Evolutionary conservation across 2,113 vertebrate species (phyloP), one percentile per base, ranked within the genome.

Genomic region (Rostratula benghalensis): DNA sequence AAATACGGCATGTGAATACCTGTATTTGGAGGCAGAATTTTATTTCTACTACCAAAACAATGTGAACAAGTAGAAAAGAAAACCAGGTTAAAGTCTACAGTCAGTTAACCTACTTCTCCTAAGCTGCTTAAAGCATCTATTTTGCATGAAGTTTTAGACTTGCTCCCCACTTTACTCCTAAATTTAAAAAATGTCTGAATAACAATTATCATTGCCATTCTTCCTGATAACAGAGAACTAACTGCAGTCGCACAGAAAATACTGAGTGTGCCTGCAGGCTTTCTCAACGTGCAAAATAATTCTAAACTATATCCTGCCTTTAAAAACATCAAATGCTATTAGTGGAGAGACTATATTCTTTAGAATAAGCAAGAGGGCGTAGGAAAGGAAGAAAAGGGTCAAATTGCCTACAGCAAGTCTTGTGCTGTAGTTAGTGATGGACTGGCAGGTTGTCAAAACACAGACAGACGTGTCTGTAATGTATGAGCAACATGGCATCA

Each of bases 371-470:
- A 77, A 93, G 78, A 94, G 92, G 89, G 92, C 28, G 0, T 91
- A 96, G 85, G 87, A 94, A 92, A 94, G 78, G 92, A 97, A 97
- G 93, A 89, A 92, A 57, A 79, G 45, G 95, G 93, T 96, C 93
- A 95, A 33, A 85, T 57, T 90, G 95, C 93, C 90, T 96, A 6
- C 59, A 81, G 93, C 92, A 86, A 95, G 74, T 90, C 79, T 70
- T 83, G 67, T 87, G 75, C 87, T 96, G 69, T 89, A 93, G 84
- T 84, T 93, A 83, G 59, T 73, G 77, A 94, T 80, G 87, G 91
- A 95, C 76, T 92, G 96, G 37, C 92, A 95, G 94, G 77, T 59
- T 96, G 95, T 96, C 94, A 97, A 96, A 96, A 95, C 93, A 94
- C 57, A 96, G 87, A 80, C 22, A 6, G 70, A 74, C 4, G 8